These are phyloP conservation scores for Pomatostomus ruficeps DNA, from an alignment of 2,113 vertebrate species.

Conservation along the genomic window DNA sequence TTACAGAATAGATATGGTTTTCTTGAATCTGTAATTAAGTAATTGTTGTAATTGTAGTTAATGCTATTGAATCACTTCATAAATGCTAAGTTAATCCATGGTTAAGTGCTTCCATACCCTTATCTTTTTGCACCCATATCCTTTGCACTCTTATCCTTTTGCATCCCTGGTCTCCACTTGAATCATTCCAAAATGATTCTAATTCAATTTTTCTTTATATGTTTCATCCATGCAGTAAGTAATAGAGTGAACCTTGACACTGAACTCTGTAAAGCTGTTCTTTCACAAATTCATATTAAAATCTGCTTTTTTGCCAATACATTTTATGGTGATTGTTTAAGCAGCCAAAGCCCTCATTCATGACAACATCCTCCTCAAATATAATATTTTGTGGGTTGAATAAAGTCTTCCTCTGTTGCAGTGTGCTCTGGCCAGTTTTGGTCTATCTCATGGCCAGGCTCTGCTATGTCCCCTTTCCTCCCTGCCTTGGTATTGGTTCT, in stretches of 20 bases:
- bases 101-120: not conserved
- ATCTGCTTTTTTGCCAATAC: not conserved
- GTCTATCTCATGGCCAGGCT: too few species aligned
- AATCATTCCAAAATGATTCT: not conserved
- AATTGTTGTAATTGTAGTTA: not conserved
- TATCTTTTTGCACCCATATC: not conserved
- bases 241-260: not conserved
- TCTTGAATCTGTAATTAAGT: not conserved
- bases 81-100: not conserved
- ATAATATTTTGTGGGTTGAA: not conserved
- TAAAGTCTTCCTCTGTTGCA: too few species aligned
- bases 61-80: not conserved
- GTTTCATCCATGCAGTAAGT: not conserved
- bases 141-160: not conserved
- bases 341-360: not conserved
- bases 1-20: not conserved
- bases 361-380: not conserved
- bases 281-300: not conserved
- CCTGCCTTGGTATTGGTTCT: too few species aligned
- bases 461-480: too few species aligned
- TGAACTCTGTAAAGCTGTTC: not conserved
- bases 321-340: not conserved
- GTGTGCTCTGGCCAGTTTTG: too few species aligned
- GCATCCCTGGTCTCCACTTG: not conserved
- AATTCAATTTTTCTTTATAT: not conserved